Conservation (phyloP, 2,797 vertebrate species). For the Coilia nasus region DNA sequence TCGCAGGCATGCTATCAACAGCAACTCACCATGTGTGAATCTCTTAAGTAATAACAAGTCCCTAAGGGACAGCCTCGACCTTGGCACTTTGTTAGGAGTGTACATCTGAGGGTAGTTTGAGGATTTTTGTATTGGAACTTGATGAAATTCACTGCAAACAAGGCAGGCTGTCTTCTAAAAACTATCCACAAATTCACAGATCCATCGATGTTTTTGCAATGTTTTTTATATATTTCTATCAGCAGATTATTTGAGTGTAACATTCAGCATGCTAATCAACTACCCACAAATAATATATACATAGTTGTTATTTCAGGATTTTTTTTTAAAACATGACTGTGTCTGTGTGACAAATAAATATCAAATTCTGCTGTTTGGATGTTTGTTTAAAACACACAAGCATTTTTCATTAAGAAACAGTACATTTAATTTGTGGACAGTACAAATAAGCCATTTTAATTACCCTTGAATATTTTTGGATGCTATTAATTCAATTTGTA, state of each 20-base stretch:
- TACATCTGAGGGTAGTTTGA: neutral
- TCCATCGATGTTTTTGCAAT: neutral
- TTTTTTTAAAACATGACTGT: neutral
- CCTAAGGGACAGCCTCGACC: neutral
- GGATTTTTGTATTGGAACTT: neutral
- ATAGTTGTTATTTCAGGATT: neutral
- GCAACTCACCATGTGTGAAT: neutral
- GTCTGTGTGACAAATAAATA: neutral
- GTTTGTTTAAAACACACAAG: neutral
- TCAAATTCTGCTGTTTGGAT: neutral
- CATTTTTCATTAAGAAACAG: neutral
- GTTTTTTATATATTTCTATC: neutral
- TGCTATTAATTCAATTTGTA: neutral
- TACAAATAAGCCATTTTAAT: neutral
- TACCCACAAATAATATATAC: neutral
- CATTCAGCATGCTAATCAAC: neutral
- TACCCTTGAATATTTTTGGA: neutral
- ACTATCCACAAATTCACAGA: neutral
- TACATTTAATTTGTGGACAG: neutral
- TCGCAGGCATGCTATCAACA: neutral
- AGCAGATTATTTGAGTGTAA: neutral
- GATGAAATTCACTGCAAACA: constrained; percentile 12
- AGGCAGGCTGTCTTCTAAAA: neutral
- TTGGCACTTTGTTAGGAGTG: neutral
- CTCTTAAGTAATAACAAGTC: neutral